phyloP scores from a whole-genome alignment of 2,888 invertebrate genomes.

The Shargacucullia verbasci region DNA sequence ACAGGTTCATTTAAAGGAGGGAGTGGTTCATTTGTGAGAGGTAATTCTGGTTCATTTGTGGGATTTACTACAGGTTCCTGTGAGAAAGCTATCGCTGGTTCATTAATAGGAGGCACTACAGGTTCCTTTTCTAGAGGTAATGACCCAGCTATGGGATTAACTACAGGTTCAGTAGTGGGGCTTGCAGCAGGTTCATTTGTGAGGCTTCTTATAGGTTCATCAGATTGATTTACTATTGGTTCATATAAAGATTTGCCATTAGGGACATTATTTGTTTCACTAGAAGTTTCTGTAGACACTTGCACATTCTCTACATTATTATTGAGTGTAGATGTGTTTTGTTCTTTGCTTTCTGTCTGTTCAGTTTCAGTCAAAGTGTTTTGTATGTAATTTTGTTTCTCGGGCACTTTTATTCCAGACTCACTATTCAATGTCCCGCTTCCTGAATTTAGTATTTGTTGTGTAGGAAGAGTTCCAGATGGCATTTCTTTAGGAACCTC shows the following conservation, averaged over 20 bases:
- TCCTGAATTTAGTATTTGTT: slow-evolving; percentile 48
- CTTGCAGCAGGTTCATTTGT: slow-evolving; percentile 12
- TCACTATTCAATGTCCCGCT: slow-evolving; percentile 53
- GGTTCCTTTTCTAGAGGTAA: slow-evolving; percentile 8
- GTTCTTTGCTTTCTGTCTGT: slow-evolving; percentile 60
- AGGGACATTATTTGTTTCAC: slow-evolving; percentile 52
- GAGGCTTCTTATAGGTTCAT: slow-evolving; percentile 12
- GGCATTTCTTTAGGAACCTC: slow-evolving; percentile 24
- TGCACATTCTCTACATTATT: slow-evolving; percentile 48
- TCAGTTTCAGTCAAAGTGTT: slow-evolving; percentile 57
- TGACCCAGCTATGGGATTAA: background rate
- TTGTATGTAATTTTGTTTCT: slow-evolving; percentile 60
- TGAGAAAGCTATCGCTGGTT: slow-evolving; percentile 1
- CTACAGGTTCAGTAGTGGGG: slow-evolving; percentile 7
- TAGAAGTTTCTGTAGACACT: slow-evolving; percentile 48
- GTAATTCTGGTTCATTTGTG: slow-evolving; percentile 6
- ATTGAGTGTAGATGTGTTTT: slow-evolving; percentile 61
- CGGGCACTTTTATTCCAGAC: slow-evolving; percentile 59
- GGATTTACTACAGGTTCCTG: slow-evolving; percentile 6
- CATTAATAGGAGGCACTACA: slow-evolving; percentile 11
- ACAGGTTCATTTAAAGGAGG: slow-evolving; percentile 7
- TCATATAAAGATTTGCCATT: slow-evolving; percentile 46
- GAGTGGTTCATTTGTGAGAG: background rate
- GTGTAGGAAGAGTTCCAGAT: slow-evolving; percentile 36
- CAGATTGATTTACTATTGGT: slow-evolving; percentile 4